Percentiles rank a stretch among this genome's conserved stretches.
These are phyloP conservation scores for Agrotis ipsilon DNA, from an alignment of 2,888 invertebrate species.

Conservation along the genomic window DNA sequence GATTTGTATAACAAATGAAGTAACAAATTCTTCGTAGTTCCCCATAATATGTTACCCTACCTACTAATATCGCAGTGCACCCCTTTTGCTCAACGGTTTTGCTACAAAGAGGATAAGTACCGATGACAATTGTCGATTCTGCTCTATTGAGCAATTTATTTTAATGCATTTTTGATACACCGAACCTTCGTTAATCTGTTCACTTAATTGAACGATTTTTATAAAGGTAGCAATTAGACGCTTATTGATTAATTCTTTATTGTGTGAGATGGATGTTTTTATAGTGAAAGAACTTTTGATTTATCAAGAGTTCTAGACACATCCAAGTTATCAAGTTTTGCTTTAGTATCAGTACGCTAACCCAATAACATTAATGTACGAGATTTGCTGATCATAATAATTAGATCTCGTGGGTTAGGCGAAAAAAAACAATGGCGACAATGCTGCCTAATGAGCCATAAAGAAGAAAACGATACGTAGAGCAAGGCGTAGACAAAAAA, in stretches of 20 bases:
- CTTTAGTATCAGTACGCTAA: slow-evolving; percentile 43
- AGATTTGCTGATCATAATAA: slow-evolving; percentile 87
- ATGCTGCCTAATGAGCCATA: slow-evolving; percentile 91
- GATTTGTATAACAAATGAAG: background rate
- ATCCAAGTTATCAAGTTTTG: slow-evolving; percentile 3
- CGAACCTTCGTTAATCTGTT: slow-evolving; percentile 27
- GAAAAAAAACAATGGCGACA: slow-evolving; percentile 90
- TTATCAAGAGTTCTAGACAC: background rate
- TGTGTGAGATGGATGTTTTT: too few species aligned
- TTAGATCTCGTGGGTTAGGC: slow-evolving; percentile 87
- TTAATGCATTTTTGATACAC: slow-evolving; percentile 41
- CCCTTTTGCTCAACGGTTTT: slow-evolving; percentile 49
- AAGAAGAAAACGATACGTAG: slow-evolving; percentile 91
- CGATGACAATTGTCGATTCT: slow-evolving; percentile 61
- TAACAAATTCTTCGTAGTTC: slow-evolving; percentile 8
- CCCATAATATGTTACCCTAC: slow-evolving; percentile 35
- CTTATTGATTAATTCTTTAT: slow-evolving; percentile 11
- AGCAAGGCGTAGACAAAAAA: slow-evolving; percentile 91
- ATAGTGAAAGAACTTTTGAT: background rate
- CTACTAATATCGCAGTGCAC: slow-evolving; percentile 34
- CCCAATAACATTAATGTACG: slow-evolving; percentile 71
- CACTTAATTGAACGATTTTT: slow-evolving; percentile 19
- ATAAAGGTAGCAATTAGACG: slow-evolving; percentile 33
- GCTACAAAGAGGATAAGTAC: slow-evolving; percentile 56
- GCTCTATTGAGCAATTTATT: slow-evolving; percentile 55